Evolutionary conservation across 1,140 invertebrate species (phyloP).

Genomic region (Diabrotica virgifera): DNA sequence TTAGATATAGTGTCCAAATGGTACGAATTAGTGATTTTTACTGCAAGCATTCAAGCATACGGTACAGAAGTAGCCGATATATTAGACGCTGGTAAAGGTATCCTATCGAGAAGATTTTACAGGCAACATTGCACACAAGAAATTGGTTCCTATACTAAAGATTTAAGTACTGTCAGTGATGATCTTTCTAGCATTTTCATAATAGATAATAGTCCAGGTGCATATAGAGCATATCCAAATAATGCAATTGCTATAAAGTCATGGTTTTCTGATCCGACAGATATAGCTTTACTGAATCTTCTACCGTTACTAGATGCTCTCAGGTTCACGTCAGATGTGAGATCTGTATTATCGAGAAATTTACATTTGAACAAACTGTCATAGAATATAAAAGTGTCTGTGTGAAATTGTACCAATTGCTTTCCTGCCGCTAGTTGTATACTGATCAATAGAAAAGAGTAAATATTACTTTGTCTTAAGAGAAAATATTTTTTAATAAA

Average conservation of each 20-base stretch:
- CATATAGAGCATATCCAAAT: slow-evolving; percentile 96
- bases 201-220: slow-evolving; percentile 98
- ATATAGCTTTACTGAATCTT: slow-evolving; percentile 93
- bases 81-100: slow-evolving; percentile 91
- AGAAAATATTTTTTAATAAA: no score
- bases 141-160: slow-evolving; percentile 97
- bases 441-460: no score
- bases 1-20: slow-evolving; percentile 79
- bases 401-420: no score
- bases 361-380: slow-evolving; percentile 76
- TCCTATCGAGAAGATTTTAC: slow-evolving; percentile 89
- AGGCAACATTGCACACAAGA: slow-evolving; percentile 97
- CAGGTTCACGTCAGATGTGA: slow-evolving; percentile 94
- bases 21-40: slow-evolving; percentile 98
- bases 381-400: slow-evolving; percentile 59
- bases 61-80: slow-evolving; percentile 98
- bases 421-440: no score
- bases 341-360: slow-evolving; percentile 92
- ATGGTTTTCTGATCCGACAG: slow-evolving; percentile 97
- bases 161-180: slow-evolving; percentile 91
- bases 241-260: slow-evolving; percentile 99
- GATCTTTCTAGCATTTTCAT: slow-evolving; percentile 99
- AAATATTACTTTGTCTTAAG: no score
- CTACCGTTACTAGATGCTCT: slow-evolving; percentile 96
- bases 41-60: slow-evolving; percentile 99